Evolutionary conservation across 1,140 invertebrate genomes (phyloP), one percentile per base, ranked within the genome.

Genomic region (Homalodisca vitripennis): DNA sequence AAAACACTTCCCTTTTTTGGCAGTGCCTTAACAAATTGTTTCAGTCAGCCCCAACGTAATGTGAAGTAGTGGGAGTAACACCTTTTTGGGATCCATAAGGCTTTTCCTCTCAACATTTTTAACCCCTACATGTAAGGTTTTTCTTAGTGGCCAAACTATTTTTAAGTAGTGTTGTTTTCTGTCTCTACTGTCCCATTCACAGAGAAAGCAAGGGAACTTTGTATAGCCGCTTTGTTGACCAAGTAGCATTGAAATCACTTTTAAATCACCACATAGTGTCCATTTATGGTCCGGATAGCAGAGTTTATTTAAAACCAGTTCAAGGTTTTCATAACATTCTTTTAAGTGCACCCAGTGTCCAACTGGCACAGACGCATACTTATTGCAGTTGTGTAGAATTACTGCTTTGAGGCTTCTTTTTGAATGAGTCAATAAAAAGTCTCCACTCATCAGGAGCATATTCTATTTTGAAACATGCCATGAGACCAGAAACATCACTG

Each of bases 191-290:
- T 82, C 75, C n/a, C 79, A 83, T 55, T 79, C 70, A 68, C 80
- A 82, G 20, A 82, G 66, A 68, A 75, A 79, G 72, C 79, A 82
- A 1, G 72, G 71, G 70, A 75, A 79, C 68, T 83, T 83, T 51
- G 78, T 82, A 72, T 75, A 82, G 14, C 79, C 79, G 29, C 73
- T 67, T 73, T 82, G 80, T 27, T 79, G 67, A 65, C 80, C 79
- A 46, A 78, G 71, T 26, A 80, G 68, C 69, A 80, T n/a, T 75
- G 13, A 32, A 68, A 31, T 31, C 30, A 27, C 24, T 31, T 74
- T 78, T 79, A 46, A 78, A 70, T 68, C 78, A 75, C 0, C 66
- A 73, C 72, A 75, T 78, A 10, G 71, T 6, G n/a, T 12, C 75
- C 74, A 79, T 41, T 72, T 29, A 57, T 79, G 76, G 12, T 77